Evolutionary conservation across 2,113 vertebrate genomes (phyloP), one percentile per base, ranked within the genome.

Genomic region (Speoplatyrhinus poulsoni): DNA sequence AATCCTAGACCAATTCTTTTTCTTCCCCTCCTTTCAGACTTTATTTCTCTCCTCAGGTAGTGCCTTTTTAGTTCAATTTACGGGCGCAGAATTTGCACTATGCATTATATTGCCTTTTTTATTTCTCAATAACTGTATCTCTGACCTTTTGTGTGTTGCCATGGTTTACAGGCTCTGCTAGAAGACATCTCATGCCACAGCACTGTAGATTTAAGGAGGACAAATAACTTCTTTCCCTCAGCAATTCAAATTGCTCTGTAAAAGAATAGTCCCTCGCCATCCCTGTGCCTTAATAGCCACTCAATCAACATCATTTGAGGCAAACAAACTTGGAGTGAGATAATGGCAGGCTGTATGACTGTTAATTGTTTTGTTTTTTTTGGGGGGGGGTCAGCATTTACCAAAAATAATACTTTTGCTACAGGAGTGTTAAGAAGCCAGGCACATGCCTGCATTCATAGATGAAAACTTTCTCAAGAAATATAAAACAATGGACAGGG

Each of bases 71-170:
- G 65, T 66, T 65, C 54, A 47, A 60, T 81, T 86, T 76, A 83
- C 77, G 68, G 78, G 77, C 62, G 76, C 49, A 62, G 66, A 77
- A 65, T 89, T 79, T 86, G 80, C 53, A 41, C 78, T 64, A 47
- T 4, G 10, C 60, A 19, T 78, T 80, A 82, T 82, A 88, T 85
- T 85, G 80, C 77, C 67, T 79, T 69, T 76, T 83, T 79, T 74
- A 58, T 82, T 85, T 62, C 59, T 68, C 85, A 75, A 82, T 87
- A 82, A 81, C 80, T 70, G 70, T 69, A 67, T 77, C 63, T 78
- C 26, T 80, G 80, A 86, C 77, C 77, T 73, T 70, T 73, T 69
- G 60, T 74, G 36, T 69, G 62, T 16, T 61, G 62, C 62, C 46
- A 54, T 62, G 62, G 46, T 71, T 85, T 76, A 80, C 84, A 67